Evolutionary conservation across 2,113 vertebrate genomes (phyloP), one percentile per base, ranked within the genome.

Genomic region (Lipophrys pholis): DNA sequence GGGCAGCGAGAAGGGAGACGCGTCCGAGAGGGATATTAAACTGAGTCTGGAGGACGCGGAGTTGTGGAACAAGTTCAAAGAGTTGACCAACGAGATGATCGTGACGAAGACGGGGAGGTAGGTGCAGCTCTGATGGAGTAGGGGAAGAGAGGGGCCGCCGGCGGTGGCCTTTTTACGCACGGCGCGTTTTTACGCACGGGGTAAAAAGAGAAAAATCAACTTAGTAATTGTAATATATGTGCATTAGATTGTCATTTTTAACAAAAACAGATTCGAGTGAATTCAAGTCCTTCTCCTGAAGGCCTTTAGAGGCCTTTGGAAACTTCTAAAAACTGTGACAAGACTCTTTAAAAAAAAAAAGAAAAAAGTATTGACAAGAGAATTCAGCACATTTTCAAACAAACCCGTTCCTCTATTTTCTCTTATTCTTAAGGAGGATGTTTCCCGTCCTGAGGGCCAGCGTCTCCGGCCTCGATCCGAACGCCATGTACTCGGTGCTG

Each of bases 11-110:
- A 94, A 94, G 59, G 93, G 93, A 6, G 93, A 95, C 74, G 87
- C 90, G 6, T 92, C 92, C 3, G 94, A 95, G 88, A 67, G 93
- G 87, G 94, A 95, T 87, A 94, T 95, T 82, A 94, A 93, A 80
- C 86, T 95, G 46, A 86, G 73, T 0, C 92, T 95, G 67, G 94
- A 95, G 9, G 94, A 95, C 16, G 89, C 89, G 0, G 94, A 94
- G 15, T 65, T 95, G 17, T 95, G 94, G 94, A 88, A 64, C 83
- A 94, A 95, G 70, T 95, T 95, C 70, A 94, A 94, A 83, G 94
- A 94, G 74, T 79, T 95, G 5, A 95, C 94, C 51, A 95, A 95
- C 82, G 94, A 95, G 73, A 95, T 95, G 94, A 95, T 95, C 12
- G 94, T 95, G 74, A 95, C 94, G 21, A 95, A 95, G 51, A 94